Base-by-base conservation (phyloP, 2,888 invertebrate species). In the Cephus spinipes region DNA sequence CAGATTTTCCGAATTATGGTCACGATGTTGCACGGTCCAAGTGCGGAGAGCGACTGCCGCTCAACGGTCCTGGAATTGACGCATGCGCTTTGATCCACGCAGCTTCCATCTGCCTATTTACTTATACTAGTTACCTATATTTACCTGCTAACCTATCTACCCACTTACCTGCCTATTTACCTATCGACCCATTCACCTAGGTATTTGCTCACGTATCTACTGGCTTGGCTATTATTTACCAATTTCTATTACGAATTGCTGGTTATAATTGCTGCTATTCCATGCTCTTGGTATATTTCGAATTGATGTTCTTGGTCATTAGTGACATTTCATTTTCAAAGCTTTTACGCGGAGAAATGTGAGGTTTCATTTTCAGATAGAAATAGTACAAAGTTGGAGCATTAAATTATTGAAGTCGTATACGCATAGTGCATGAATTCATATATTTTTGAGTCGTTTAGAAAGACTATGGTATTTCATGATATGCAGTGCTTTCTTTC, bases 41-140 rank as follows among this genome's bases (percentile, higher is more conserved):
- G 80, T 82, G 83, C 86, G 81, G 83, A 76, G 84, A 84, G 81
- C 82, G 88, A 88, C 88, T 88, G 88, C 82, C 81, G 81, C 76
- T 36, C 75, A 80, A 79, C 78, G 78, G 80, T 83, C 82, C 83
- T 83, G 85, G 83, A 80, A 77, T 78, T 78, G 82, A 85, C 88
- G 88, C 88, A 81, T 87, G 88, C 88, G 88, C 86, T 68, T 69
- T 81, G 69, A 31, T 36, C 55, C 33, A 68, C 36, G 73, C 68
- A 55, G 55, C 23, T 55, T 55, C 55, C 23, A 55, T 55, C 55
- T 55, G 23, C 9, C 23, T 23, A 23, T 55, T 55, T 55, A 55
- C 55, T 55, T 55, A 23, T 55, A 55, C 23, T 55, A 55, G 55
- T 55, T 55, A 23, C 55, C 55, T 55, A 55, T 55, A 55, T 55